Conservation (phyloP, 2,113 vertebrate species). For the Promerops cafer region DNA sequence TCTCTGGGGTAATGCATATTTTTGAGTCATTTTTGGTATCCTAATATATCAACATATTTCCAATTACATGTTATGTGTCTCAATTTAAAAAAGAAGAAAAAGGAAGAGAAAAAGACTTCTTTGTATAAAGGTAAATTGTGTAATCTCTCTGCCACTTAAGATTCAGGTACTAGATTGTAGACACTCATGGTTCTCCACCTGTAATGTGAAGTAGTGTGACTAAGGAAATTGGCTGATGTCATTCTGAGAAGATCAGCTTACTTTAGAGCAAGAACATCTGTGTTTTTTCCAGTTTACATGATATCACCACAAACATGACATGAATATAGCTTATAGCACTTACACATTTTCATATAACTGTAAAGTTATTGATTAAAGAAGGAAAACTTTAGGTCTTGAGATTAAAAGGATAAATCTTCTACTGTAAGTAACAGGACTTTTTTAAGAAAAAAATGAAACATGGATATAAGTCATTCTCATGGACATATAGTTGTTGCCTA, state of each 20-base stretch:
- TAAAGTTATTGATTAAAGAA: background rate
- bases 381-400: background rate
- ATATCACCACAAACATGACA: background rate
- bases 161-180: background rate
- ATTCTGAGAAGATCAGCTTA: background rate
- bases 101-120: background rate
- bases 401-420: background rate
- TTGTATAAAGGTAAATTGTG: background rate
- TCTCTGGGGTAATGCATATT: background rate
- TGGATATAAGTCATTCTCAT: background rate
- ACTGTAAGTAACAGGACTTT: background rate
- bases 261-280: background rate
- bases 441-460: background rate
- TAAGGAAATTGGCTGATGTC: background rate
- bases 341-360: background rate
- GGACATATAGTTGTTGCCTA: background rate
- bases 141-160: background rate
- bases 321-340: background rate
- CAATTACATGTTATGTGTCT: rapidly evolving
- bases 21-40: background rate
- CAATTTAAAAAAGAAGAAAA: background rate
- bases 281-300: background rate
- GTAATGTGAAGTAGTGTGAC: background rate
- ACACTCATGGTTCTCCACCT: background rate
- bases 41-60: background rate